Evolutionary conservation across 2,797 vertebrate genomes (phyloP), one percentile per base, ranked within the genome.

Genomic region (Lithobates pipiens): DNA sequence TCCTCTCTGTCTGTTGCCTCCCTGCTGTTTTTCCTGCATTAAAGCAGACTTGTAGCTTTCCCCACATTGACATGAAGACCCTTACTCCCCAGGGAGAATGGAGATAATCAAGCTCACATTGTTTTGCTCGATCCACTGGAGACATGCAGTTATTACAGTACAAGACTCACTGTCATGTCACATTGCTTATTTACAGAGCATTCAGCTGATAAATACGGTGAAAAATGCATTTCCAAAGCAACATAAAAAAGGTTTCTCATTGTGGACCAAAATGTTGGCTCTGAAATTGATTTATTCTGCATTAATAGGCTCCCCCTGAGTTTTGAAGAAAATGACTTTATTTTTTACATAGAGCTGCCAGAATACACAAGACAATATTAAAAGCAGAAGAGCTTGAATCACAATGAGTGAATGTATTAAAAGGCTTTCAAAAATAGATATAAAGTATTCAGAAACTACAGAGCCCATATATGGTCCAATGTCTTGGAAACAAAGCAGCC

Each of bases 101-200:
- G 44, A 83, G 85, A 87, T 83, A 87, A 87, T 87, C 80, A 83
- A 76, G 32, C 80, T 69, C 13, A 50, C 54, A 78, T 86, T 86
- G 85, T 86, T 83, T 76, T 78, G 42, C 80, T 69, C 85, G n/a
- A 79, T 83, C 70, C 85, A 54, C 80, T 23, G n/a, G 80, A 80
- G 85, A 78, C 80, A 73, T 78, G 85, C 85, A 78, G 80, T 83
- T 83, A 87, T 87, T 87, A 87, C 85, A 87, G 85, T 83, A 87
- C 85, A 87, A 68, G 81, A 39, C 85, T 87, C 76, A 63, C 85
- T 87, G 85, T 87, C 85, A 87, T 87, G 85, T 87, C 81, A 87
- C 57, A 83, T 87, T 87, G 80, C 81, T 87, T 87, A 87, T 87
- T 87, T 87, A 87, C 70, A 79, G 80, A 87, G 83, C 85, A 86